phyloP scores from a whole-genome alignment of 1,140 invertebrate species.

The Ceratitis capitata region DNA sequence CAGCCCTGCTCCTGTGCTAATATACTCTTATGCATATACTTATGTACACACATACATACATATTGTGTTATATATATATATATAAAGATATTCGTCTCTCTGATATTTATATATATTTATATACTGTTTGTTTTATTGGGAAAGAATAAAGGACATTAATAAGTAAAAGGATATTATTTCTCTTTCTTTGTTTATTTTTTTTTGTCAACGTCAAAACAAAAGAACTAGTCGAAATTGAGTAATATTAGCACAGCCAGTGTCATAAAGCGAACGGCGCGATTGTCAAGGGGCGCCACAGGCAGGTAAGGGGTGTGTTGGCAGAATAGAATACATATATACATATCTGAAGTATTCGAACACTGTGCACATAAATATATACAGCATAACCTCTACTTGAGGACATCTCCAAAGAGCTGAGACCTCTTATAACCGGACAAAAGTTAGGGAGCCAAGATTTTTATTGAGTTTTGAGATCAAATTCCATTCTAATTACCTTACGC shows the following conservation, averaged over 20 bases:
- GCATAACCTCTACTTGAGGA: no score
- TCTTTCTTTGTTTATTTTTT: not conserved
- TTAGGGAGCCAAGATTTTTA: no score
- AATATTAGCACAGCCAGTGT: not conserved
- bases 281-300: not conserved
- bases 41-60: not conserved
- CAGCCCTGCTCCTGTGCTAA: not conserved
- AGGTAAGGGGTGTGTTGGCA: not conserved
- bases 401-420: no score
- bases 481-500: no score
- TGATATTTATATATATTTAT: no score
- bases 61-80: constrained; percentile 4
- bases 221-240: not conserved
- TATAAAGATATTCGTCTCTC: no score
- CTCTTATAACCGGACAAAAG: no score
- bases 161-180: not conserved
- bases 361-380: no score
- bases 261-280: not conserved
- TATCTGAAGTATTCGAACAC: no score
- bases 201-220: not conserved
- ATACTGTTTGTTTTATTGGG: not conserved
- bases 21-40: not conserved
- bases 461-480: no score
- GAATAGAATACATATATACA: no score
- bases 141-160: not conserved